Percentiles rank a stretch among this genome's conserved stretches.
Evolutionary conservation across 2,113 vertebrate genomes (phyloP).

Genomic region (Fregata magnificens): DNA sequence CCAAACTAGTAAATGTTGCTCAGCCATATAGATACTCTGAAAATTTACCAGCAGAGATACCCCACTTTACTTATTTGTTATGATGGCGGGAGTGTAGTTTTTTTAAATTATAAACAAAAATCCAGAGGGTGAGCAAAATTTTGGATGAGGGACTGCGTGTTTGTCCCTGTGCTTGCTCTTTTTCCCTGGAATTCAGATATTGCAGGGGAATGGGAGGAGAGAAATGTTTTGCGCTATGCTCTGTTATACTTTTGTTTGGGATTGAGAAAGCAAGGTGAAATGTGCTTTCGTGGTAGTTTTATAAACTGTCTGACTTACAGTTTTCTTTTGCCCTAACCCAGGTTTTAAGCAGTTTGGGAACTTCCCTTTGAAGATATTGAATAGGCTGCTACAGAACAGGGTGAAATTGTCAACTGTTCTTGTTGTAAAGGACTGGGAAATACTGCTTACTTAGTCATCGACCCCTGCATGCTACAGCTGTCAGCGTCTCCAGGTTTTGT

Average conservation of each 20-base stretch:
- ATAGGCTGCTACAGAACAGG: neutral
- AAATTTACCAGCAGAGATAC: neutral
- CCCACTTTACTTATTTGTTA: neutral
- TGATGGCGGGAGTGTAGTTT: rapidly evolving
- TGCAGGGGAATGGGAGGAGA: neutral
- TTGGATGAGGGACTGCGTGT: neutral
- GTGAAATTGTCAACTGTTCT: constrained; percentile 1
- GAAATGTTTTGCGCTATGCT: neutral
- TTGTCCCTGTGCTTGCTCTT: neutral
- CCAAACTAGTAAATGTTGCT: neutral
- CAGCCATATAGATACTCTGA: neutral
- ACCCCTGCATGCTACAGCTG: neutral
- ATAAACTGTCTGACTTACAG: neutral
- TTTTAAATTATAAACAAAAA: neutral
- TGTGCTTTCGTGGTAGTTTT: neutral
- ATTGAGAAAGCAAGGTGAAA: neutral
- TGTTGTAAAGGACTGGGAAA: neutral
- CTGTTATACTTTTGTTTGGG: neutral
- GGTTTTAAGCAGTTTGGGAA: neutral
- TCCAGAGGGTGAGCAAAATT: neutral
- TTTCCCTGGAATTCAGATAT: neutral
- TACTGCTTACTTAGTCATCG: neutral
- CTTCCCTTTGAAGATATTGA: neutral
- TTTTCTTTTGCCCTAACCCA: neutral
- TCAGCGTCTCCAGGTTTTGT: neutral